phyloP scores from a whole-genome alignment of 1,140 invertebrate genomes.

The Achroia grisella region DNA sequence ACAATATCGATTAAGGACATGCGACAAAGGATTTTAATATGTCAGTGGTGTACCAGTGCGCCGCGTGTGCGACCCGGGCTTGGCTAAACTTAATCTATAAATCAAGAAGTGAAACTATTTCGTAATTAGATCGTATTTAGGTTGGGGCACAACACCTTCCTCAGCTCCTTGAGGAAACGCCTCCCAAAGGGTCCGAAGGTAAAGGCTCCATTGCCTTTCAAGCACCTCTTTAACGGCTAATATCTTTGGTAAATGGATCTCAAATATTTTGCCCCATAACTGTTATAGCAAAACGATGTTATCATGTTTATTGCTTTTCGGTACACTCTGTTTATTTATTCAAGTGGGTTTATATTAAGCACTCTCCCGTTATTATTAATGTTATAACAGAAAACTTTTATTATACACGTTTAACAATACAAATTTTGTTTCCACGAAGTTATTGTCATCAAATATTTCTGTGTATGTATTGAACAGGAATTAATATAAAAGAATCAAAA shows the following conservation, averaged over 20 bases:
- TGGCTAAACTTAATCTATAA: constrained; percentile 73
- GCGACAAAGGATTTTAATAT: constrained; percentile 54
- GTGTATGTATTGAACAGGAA: neutral
- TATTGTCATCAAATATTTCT: too few species aligned
- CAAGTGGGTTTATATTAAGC: constrained; percentile 15
- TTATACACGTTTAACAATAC: neutral
- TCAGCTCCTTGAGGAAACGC: constrained; percentile 55
- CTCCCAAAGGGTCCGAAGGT: constrained; percentile 64
- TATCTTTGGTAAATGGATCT: constrained; percentile 70
- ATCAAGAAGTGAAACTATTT: constrained; percentile 75
- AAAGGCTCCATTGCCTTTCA: constrained; percentile 61
- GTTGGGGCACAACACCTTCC: constrained; percentile 68
- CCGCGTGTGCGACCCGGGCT: constrained; percentile 49
- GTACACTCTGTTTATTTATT: constrained; percentile 1
- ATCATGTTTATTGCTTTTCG: constrained; percentile 63
- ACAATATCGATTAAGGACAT: constrained; percentile 10
- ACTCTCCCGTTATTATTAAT: neutral
- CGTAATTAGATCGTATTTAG: constrained; percentile 75
- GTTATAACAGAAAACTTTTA: neutral
- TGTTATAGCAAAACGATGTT: constrained; percentile 54
- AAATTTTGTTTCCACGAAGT: too few species aligned
- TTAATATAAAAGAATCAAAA: constrained; percentile 10
- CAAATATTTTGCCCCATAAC: constrained; percentile 67
- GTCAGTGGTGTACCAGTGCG: constrained; percentile 39
- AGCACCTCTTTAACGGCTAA: constrained; percentile 72